Evolutionary conservation across 2,113 vertebrate species (phyloP).

Genomic region (Oreotrochilus melanogaster): DNA sequence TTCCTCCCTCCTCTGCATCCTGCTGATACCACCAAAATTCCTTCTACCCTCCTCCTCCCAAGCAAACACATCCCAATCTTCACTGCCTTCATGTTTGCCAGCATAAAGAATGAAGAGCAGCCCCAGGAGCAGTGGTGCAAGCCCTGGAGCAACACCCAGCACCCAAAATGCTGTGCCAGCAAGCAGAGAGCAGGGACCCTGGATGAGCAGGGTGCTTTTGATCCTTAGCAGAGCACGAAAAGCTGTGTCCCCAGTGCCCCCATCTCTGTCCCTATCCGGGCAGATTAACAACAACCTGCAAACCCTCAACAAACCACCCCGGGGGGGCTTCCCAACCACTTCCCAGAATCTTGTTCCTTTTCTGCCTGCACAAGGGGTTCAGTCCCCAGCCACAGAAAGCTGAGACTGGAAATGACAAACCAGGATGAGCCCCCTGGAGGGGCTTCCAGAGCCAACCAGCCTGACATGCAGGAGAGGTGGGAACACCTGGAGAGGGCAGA

Average conservation of each 20-base stretch:
- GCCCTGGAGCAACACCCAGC: neutral
- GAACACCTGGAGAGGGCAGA: neutral
- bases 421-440: neutral
- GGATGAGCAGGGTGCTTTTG: neutral
- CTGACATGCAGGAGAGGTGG: neutral
- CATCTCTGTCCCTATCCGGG: neutral
- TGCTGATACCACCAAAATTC: neutral
- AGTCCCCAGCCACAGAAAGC: neutral
- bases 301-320: neutral
- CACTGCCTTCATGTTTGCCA: accelerated
- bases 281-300: neutral
- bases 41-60: neutral
- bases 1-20: neutral
- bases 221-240: neutral
- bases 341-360: neutral
- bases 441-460: neutral
- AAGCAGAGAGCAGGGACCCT: neutral
- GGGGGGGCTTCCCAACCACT: neutral
- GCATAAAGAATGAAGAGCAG: neutral
- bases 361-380: neutral
- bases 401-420: neutral
- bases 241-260: neutral
- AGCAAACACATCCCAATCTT: neutral
- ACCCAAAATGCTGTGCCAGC: accelerated
- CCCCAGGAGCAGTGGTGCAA: accelerated